These are phyloP conservation scores for Dolichotis patagonum DNA, from an alignment of 2,113 vertebrate species.

Conservation along the genomic window DNA sequence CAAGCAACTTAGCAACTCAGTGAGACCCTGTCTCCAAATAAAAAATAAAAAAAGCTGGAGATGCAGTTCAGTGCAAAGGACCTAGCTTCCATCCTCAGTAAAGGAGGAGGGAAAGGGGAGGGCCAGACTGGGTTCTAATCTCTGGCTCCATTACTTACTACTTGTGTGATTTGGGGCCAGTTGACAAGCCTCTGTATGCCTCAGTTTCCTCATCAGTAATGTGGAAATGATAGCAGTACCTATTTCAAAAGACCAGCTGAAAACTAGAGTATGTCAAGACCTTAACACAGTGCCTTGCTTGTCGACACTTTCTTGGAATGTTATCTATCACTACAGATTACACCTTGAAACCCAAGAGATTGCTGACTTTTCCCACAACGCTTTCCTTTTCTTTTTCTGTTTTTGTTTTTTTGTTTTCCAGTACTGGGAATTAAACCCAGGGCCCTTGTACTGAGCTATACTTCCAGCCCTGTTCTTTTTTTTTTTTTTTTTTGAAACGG, in stretches of 20 bases:
- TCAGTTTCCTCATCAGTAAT: conserved; percentile 30
- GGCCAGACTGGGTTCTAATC: not conserved
- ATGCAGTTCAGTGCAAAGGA: not conserved
- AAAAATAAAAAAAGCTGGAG: not conserved
- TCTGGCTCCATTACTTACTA: not conserved
- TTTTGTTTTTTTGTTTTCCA: not conserved
- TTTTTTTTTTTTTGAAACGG: not conserved
- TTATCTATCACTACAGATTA: not conserved
- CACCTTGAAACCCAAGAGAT: not conserved
- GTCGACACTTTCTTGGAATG: not conserved
- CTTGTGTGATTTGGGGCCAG: not conserved
- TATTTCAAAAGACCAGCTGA: conserved; percentile 1
- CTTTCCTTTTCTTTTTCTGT: not conserved
- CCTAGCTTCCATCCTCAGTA: not conserved
- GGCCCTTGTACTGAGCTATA: not conserved
- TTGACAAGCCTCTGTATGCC: not conserved
- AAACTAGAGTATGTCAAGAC: not conserved
- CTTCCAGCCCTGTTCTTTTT: not conserved
- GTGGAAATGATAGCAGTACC: not conserved
- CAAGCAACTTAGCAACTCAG: not conserved
- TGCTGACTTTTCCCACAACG: not conserved
- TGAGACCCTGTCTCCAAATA: not conserved
- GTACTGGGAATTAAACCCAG: not conserved
- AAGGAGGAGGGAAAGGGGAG: not conserved
- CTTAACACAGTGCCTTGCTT: not conserved